phyloP scores from a whole-genome alignment of 2,113 vertebrate genomes.

The Lasiurus cinereus region DNA sequence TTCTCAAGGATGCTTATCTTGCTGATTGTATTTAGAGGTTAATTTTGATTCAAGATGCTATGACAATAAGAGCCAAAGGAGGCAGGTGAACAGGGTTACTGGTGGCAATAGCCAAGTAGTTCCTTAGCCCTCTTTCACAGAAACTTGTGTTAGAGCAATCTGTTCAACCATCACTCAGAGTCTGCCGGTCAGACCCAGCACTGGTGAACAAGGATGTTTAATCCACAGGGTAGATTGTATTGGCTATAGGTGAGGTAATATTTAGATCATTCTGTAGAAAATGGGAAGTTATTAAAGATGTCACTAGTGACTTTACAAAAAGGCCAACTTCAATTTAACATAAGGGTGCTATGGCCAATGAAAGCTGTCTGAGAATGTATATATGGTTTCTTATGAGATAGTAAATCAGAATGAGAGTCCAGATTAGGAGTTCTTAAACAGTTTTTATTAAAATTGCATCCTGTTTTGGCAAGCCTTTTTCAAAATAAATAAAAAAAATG shows the following conservation, averaged over 20 bases:
- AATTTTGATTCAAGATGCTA: no score
- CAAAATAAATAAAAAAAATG: conserved; percentile 4
- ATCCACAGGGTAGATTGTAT: not conserved
- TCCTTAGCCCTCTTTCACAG: no score
- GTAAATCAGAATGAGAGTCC: not conserved
- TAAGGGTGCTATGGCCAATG: not conserved
- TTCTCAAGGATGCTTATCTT: no score
- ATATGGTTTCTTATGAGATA: not conserved
- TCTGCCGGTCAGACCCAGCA: no score
- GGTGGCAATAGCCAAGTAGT: no score
- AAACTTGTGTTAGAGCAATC: no score
- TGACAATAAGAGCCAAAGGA: no score
- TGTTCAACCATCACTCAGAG: no score
- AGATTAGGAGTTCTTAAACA: not conserved
- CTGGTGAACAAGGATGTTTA: not conserved
- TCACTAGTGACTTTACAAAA: not conserved
- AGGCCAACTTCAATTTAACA: not conserved
- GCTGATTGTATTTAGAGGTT: no score
- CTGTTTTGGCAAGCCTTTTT: not conserved
- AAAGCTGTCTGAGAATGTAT: not conserved
- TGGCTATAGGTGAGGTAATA: not conserved
- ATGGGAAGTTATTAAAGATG: not conserved
- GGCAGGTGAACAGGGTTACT: no score
- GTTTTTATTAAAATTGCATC: not conserved
- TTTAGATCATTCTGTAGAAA: not conserved